Evolutionary conservation across 2,797 vertebrate genomes (phyloP).

Genomic region (Coregonus sp.): DNA sequence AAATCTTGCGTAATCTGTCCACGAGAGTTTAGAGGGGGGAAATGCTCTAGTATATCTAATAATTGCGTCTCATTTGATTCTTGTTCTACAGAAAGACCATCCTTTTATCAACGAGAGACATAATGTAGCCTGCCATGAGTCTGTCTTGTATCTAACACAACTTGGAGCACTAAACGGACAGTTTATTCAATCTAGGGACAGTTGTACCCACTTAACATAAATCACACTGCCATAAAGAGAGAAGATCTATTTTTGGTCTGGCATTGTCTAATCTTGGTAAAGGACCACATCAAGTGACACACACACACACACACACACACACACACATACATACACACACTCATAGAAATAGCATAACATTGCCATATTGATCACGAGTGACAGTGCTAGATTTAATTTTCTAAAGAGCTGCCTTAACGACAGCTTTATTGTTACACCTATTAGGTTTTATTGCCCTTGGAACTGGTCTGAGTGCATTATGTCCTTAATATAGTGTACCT

Average conservation of each 20-base stretch:
- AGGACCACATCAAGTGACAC: background rate
- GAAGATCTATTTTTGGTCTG: background rate
- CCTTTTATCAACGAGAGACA: background rate
- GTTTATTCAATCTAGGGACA: background rate
- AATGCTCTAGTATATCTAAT: too few species aligned
- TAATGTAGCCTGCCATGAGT: background rate
- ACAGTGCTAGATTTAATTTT: background rate
- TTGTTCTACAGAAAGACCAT: background rate
- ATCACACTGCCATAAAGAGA: background rate
- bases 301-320: conserved; percentile 2
- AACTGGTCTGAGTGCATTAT: background rate
- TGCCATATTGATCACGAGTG: conserved; percentile 16
- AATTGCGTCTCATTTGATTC: background rate
- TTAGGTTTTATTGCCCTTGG: conserved; percentile 16
- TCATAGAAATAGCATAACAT: conserved; percentile 5
- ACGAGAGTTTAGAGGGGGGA: too few species aligned
- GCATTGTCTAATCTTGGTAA: background rate
- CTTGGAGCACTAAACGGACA: background rate
- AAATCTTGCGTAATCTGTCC: too few species aligned
- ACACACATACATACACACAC: background rate
- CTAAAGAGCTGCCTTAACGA: conserved; percentile 33
- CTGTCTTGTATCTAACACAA: background rate
- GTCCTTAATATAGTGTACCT: conserved; percentile 64
- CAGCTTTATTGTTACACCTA: conserved; percentile 50
- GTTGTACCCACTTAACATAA: background rate